Evolutionary conservation across 23 tunicate genomes (phyloP).

Genomic region (Corella eumyota): DNA sequence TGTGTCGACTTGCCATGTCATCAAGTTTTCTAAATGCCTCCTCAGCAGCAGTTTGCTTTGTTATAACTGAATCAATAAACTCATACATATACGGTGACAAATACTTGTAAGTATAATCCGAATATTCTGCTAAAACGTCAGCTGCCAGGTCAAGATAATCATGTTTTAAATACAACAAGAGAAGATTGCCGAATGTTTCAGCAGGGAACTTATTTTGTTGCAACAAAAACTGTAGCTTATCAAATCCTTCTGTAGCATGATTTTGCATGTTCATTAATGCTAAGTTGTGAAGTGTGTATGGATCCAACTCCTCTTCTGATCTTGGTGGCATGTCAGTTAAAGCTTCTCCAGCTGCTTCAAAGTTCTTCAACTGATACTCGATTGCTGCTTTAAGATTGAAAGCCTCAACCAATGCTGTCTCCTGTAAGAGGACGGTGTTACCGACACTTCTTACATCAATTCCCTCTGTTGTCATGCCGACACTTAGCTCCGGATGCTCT

Average conservation of each 20-base stretch:
- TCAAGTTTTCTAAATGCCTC: constrained; percentile 91
- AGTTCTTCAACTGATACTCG: constrained; percentile 86
- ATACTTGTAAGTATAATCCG: constrained; percentile 83
- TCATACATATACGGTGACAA: constrained; percentile 70
- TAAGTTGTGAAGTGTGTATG: constrained; percentile 86
- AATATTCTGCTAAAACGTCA: constrained; percentile 92
- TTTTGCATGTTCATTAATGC: constrained; percentile 92
- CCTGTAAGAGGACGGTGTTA: constrained; percentile 68
- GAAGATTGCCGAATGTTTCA: constrained; percentile 85
- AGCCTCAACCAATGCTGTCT: constrained; percentile 93
- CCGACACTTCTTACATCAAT: constrained; percentile 98
- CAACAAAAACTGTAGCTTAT: constrained; percentile 78
- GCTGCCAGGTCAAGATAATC: constrained; percentile 96
- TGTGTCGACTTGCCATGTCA: constrained; percentile 85
- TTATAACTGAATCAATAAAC: constrained; percentile 92
- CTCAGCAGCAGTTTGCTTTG: constrained; percentile 80
- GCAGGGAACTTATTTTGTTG: constrained; percentile 76
- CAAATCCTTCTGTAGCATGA: constrained; percentile 89
- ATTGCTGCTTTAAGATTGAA: constrained; percentile 97
- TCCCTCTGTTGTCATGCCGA: constrained; percentile 99
- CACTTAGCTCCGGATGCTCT: constrained; percentile 97
- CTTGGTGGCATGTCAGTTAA: constrained; percentile 99
- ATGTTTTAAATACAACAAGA: constrained; percentile 84
- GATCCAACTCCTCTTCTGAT: constrained; percentile 87
- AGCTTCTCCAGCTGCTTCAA: constrained; percentile 94